These are phyloP conservation scores for Crotalus horridus DNA, from an alignment of 2,113 vertebrate species.

Conservation along the genomic window DNA sequence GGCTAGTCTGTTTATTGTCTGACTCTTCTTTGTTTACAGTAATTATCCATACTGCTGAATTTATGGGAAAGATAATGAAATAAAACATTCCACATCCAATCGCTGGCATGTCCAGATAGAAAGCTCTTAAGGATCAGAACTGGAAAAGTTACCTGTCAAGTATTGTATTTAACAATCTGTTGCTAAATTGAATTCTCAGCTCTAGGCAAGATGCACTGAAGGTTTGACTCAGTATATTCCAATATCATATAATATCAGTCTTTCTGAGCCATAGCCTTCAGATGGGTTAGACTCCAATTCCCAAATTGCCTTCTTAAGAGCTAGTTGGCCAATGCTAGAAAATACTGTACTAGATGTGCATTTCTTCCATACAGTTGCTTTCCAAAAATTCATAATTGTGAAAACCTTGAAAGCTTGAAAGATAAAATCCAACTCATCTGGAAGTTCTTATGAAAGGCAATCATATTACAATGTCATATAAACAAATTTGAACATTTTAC, in stretches of 20 bases:
- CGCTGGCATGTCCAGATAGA: not conserved
- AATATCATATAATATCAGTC: not conserved
- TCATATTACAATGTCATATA: not conserved
- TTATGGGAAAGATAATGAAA: not conserved
- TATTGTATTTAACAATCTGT: too few relatives aligned
- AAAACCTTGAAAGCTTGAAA: not conserved
- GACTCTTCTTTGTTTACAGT: conserved; percentile 6
- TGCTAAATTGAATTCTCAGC: not conserved
- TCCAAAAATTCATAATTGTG: not conserved
- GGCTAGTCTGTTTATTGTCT: not conserved
- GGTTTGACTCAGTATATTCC: not conserved
- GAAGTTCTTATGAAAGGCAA: not conserved
- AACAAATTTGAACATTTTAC: not conserved
- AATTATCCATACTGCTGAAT: not conserved
- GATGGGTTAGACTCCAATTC: not conserved
- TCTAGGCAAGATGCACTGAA: not conserved
- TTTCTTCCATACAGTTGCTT: not conserved
- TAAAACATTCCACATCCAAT: not conserved
- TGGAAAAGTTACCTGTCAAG: not conserved
- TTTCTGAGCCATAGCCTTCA: not conserved
- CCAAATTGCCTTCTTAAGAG: not conserved
- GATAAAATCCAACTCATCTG: not conserved
- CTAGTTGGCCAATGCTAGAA: not conserved
- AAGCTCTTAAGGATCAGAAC: not conserved
- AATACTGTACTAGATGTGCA: not conserved